Evolutionary conservation across 30 jellyfish, hydroid and myxozoan species (phyloP).

Genomic region (Pelagia noctiluca): DNA sequence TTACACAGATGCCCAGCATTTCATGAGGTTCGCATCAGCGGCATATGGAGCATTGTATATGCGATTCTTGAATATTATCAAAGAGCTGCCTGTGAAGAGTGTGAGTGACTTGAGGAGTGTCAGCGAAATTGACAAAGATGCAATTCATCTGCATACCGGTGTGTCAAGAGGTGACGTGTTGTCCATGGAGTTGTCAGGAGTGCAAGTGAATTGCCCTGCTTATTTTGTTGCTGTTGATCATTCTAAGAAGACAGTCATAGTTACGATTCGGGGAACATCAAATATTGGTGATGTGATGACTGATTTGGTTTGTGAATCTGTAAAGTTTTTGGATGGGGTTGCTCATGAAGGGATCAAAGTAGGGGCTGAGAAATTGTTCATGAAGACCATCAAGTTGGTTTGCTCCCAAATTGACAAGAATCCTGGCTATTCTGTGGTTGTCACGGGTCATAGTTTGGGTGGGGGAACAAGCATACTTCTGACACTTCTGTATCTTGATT

Average conservation of each 20-base stretch:
- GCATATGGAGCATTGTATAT: conserved; percentile 70
- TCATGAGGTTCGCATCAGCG: conserved; percentile 62
- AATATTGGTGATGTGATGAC: conserved; percentile 62
- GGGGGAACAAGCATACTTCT: conserved; percentile 61
- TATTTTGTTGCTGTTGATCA: conserved; percentile 52
- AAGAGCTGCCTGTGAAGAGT: conserved; percentile 50
- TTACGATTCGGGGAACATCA: conserved; percentile 63
- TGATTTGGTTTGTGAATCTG: conserved; percentile 64
- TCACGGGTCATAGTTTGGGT: conserved; percentile 66
- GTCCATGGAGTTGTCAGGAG: conserved; percentile 29
- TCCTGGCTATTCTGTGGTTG: conserved; percentile 41
- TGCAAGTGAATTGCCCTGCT: conserved; percentile 49
- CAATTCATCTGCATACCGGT: conserved; percentile 55
- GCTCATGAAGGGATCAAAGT: conserved; percentile 69
- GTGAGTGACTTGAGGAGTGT: too few species aligned
- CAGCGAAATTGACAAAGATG: conserved; percentile 41
- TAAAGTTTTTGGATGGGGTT: conserved; percentile 42
- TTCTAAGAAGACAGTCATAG: conserved; percentile 37
- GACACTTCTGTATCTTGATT: conserved; percentile 54
- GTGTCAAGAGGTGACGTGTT: conserved; percentile 33
- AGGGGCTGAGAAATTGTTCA: conserved; percentile 63
- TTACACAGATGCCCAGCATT: conserved; percentile 40
- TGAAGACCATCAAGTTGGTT: conserved; percentile 36
- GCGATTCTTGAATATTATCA: conserved; percentile 46
- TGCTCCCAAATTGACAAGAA: conserved; percentile 33